Evolutionary conservation across 2,888 invertebrate species (phyloP), one percentile per base, ranked within the genome.

Genomic region (Steinernema scapterisci): DNA sequence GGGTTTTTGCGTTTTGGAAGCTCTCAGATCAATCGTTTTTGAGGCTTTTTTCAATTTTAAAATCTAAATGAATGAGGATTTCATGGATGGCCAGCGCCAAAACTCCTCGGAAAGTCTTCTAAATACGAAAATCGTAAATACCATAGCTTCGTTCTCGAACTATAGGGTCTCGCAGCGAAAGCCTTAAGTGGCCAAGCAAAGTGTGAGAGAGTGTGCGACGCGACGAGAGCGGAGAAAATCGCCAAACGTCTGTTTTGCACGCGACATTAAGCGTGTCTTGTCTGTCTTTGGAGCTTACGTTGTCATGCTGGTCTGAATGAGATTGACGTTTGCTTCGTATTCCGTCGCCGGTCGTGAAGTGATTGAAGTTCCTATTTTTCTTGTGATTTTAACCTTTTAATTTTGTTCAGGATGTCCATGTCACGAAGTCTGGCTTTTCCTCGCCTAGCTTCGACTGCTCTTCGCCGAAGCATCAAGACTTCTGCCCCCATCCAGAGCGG

Each of bases 391-490:
- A 48, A 7, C 13, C 6, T 3, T 48, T 48, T 16, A n/a, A n/a
- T n/a, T n/a, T 25, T 16, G 75, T 51, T 21, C 45, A 70, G 77
- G 78, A 78, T 78, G 78, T 79, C 80, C 27, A 77, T 85, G 76
- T 82, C 85, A 71, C 83, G 84, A 75, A 80, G 80, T 77, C 76
- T 84, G 75, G 79, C 79, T 73, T 77, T 85, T 74, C 84, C 85
- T 71, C 80, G 85, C 74, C 73, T 85, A 74, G 48, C 56, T 52
- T 51, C 54, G 51, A 43, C 77, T 44, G 77, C 84, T 27, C 44
- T 76, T 38, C 25, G 45, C 70, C 81, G 85, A 56, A 76, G 81
- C 73, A 70, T 85, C 38, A 84, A 83, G 73, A 84, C 81, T 63
- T 79, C 83, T 27, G 70, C 81, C 48, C 73, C 78, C 48, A 71